These are phyloP conservation scores for Agrochola circellaris DNA, from an alignment of 2,888 invertebrate genomes.

Conservation along the genomic window DNA sequence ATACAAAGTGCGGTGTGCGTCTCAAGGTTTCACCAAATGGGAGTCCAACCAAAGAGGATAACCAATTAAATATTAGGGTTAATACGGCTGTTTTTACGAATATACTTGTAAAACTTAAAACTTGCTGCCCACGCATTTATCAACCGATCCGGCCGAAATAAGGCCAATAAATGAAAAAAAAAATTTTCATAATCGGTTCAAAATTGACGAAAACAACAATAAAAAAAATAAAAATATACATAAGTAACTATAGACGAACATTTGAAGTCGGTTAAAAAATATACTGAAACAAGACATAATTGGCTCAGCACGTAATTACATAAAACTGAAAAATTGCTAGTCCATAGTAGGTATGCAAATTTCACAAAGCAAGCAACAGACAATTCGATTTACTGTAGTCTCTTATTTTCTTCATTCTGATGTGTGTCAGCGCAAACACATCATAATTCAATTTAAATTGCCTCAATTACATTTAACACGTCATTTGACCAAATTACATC, in stretches of 20 bases:
- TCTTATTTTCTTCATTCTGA: constrained; percentile 9
- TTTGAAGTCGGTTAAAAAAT: background rate
- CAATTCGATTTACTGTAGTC: background rate
- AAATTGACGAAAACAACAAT: no score
- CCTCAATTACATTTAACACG: constrained; percentile 51
- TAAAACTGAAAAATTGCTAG: background rate
- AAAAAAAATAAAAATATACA: no score
- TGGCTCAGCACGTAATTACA: background rate
- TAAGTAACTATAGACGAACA: no score
- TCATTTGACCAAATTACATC: constrained; percentile 43
- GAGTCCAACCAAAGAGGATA: no score
- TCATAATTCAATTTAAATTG: constrained; percentile 41
- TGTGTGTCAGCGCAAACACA: constrained; percentile 34
- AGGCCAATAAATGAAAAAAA: no score
- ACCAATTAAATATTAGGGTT: background rate
- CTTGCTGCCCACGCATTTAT: background rate
- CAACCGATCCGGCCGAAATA: background rate
- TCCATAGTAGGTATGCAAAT: background rate
- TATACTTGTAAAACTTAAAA: background rate
- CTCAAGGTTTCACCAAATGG: no score
- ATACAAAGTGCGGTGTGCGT: no score
- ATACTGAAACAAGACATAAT: background rate
- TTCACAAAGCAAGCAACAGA: background rate
- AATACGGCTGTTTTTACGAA: background rate
- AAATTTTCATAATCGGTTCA: no score